Base-by-base conservation (phyloP, 1,140 invertebrate species). In the Ridgeia piscesae region DNA sequence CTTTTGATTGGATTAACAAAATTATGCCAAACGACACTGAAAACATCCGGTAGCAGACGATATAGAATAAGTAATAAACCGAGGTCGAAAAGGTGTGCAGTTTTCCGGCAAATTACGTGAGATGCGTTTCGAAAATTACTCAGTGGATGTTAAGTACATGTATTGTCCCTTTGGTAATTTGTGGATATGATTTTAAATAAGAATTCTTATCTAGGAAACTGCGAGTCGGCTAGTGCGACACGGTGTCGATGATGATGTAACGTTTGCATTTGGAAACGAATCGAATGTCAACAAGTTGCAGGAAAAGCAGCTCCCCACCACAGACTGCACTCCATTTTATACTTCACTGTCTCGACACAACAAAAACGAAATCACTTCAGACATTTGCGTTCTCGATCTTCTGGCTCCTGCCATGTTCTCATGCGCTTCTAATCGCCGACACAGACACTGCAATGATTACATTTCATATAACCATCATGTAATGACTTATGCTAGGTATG, bases 21-120 rank as follows among this genome's bases (percentile, higher is more conserved):
- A 2, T 77, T 31, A 77, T 21, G 58, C 58, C 58, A 77, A 77
- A 77, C 58, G 58, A 77, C 58, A 77, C 27, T 31, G 27, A 77
- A 77, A 77, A 77, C 58, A 77, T 77, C 58, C 58, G 58, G 58
- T 77, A 77, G 58, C 58, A 77, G 58, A 77, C 58, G 58, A 77
- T 77, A 77, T 21, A 31, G 27, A 77, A 77, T 17, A 77, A 77
- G 58, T 77, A 11, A 42, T 11, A 42, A 42, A 11, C 42, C 4
- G 11, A 42, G 42, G 11, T 42, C 11, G 58, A 77, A 77, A 77
- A 77, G 58, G 58, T 77, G 11, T 77, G 58, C 58, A 77, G 17
- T 77, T 77, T 27, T 21, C 58, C 58, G 58, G 17, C 58, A 77
- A 77, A 77, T 77, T 77, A 77, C 27, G 27, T 77, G 58, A 31